Evolutionary conservation across 2,797 vertebrate genomes (phyloP), one percentile per base, ranked within the genome.

Genomic region (Psittacula derbiana): DNA sequence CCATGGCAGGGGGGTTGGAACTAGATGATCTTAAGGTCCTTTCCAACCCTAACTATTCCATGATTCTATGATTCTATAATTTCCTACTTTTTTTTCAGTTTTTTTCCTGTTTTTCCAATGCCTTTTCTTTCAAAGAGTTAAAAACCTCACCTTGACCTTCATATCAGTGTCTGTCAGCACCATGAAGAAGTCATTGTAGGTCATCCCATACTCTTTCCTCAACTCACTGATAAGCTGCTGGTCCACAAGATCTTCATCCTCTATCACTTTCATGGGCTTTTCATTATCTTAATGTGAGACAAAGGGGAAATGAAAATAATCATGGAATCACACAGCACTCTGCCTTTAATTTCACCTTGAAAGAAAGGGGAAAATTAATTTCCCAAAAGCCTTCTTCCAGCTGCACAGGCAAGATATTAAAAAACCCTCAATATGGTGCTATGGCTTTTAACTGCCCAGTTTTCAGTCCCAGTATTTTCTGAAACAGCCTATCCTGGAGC

Each of bases 131-230:
- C 31, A 36, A 66, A 61, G 52, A 90, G 31, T 19, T 14, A 14
- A 92, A 72, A 24, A 18, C 10, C 79, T 43, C 94, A 99, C 99
- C 99, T 99, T 99, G 84, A 98, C 98, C 94, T 98, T 99, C 98
- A 99, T 99, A 97, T 99, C 99, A 10, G 97, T 97, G 78, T 99
- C 99, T 1, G 99, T 99, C 83, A 99, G 97, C 69, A 99, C 98
- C 99, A 99, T 99, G 97, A 99, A 99, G 98, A 99, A 99, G 94
- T 99, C 99, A 70, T 99, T 98, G 43, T 99, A 98, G n/a, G 97
- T 99, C 99, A 99, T 99, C 58, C 98, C 98, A 16, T 99, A 99
- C 88, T 99, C 99, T 93, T 98, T 99, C 89, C 99, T 99, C 93
- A 99, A 97, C 92, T 99, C 99, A 2, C 98, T 98, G 90, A 99